phyloP scores from a whole-genome alignment of 2,797 vertebrate species.

The Tokudaia muenninki region DNA sequence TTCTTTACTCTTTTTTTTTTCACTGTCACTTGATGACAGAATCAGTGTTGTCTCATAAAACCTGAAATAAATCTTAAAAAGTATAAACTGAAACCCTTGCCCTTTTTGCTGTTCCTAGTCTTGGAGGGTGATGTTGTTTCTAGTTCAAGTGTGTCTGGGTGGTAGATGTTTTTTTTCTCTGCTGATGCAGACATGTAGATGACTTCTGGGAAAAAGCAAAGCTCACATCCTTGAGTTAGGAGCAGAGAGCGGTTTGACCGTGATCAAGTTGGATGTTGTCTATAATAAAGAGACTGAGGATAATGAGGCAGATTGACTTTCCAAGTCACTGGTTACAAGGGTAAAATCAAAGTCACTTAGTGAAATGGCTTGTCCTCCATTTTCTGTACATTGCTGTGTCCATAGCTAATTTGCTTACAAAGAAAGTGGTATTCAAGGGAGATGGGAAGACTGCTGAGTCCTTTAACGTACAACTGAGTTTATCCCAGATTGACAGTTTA shows the following conservation, averaged over 20 bases:
- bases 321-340: not conserved
- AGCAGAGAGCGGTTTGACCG: not conserved
- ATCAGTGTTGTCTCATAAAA: not conserved
- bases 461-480: constrained; percentile 55
- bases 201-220: not conserved
- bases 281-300: not conserved
- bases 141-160: not conserved
- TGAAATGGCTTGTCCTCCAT: constrained; percentile 15
- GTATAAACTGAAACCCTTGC: not conserved
- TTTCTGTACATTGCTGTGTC: not conserved
- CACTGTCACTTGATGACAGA: constrained; percentile 35
- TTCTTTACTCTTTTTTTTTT: constrained; percentile 39
- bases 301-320: not conserved
- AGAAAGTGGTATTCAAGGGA: not conserved
- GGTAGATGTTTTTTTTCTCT: not conserved
- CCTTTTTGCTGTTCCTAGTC: not conserved
- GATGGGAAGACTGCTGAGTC: not conserved
- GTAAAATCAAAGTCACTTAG: not conserved
- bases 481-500: constrained; percentile 10
- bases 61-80: not conserved
- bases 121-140: not conserved
- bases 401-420: constrained; percentile 2
- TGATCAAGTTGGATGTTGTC: not conserved
- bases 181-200: not conserved
- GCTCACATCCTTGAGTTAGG: constrained; percentile 45